These are phyloP conservation scores for Micropoecilia bifurca DNA, from an alignment of 2,797 vertebrate genomes.

Conservation along the genomic window DNA sequence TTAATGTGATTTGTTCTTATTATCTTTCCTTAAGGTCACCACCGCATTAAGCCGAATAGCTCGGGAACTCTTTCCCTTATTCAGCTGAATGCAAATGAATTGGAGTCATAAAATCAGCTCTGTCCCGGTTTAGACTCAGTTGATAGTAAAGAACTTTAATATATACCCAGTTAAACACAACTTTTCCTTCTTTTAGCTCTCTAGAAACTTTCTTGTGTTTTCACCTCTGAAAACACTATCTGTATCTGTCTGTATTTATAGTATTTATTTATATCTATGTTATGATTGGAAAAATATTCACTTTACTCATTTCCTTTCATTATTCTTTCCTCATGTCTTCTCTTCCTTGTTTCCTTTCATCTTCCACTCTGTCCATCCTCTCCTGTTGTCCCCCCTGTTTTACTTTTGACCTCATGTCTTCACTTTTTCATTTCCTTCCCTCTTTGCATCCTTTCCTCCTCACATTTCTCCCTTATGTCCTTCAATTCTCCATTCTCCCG, in stretches of 20 bases:
- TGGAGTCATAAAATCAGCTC: conserved; percentile 34
- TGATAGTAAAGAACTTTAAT: conserved; percentile 33
- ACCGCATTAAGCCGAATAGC: conserved; percentile 35
- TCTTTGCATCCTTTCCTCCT: background rate
- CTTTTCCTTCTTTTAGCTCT: conserved; percentile 8
- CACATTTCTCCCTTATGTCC: background rate
- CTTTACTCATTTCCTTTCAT: conserved; percentile 10
- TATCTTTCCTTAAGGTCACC: conserved; percentile 50
- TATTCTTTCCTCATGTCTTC: background rate
- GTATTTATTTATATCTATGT: no score
- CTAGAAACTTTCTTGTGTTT: no score
- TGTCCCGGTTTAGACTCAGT: conserved; percentile 30
- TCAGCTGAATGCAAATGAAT: conserved; percentile 36
- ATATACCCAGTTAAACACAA: conserved; percentile 18
- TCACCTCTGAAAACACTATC: background rate
- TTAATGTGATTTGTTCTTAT: conserved; percentile 55
- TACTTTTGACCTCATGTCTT: background rate
- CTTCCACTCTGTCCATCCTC: background rate
- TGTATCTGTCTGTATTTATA: background rate
- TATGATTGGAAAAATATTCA: no score
- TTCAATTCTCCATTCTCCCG: background rate
- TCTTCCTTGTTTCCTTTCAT: background rate
- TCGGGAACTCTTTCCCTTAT: conserved; percentile 13
- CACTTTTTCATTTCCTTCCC: conserved; percentile 9
- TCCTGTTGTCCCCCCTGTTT: no score